These are phyloP conservation scores for Lithobius niger DNA, from an alignment of 1,140 invertebrate genomes.

Conservation along the genomic window DNA sequence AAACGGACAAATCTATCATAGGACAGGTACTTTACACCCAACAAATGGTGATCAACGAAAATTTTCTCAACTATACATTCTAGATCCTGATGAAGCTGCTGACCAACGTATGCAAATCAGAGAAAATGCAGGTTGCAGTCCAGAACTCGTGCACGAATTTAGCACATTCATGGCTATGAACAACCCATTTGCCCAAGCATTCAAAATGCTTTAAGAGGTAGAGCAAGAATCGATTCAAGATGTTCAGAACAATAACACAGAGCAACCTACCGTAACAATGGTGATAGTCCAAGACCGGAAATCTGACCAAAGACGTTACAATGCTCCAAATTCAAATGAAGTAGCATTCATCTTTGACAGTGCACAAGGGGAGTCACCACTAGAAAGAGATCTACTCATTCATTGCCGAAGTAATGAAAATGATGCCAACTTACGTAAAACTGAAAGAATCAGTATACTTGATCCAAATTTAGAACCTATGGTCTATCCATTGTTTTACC, in stretches of 20 bases:
- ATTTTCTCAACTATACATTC: conserved; percentile 5
- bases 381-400: conserved; percentile 1
- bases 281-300: not conserved
- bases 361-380: not conserved
- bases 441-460: conserved; percentile 28
- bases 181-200: conserved; percentile 5
- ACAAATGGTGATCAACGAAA: not conserved
- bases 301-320: not conserved
- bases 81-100: not conserved
- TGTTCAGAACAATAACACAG: not conserved
- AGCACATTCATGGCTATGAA: not conserved
- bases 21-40: not conserved
- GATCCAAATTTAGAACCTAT: conserved; percentile 34
- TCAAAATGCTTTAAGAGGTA: not conserved
- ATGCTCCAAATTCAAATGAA: not conserved
- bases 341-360: not conserved
- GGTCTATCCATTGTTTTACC: conserved; percentile 37
- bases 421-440: not conserved
- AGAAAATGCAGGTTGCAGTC: not conserved
- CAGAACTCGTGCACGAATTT: not conserved
- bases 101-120: not conserved
- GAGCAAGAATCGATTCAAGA: not conserved
- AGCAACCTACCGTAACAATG: not conserved
- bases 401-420: conserved; percentile 11
- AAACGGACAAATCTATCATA: not conserved